A percentile compares a stretch with the other conserved stretches of the same genome.
Conservation (phyloP, 2,888 invertebrate genomes). For the Drosophila hamatofila region DNA sequence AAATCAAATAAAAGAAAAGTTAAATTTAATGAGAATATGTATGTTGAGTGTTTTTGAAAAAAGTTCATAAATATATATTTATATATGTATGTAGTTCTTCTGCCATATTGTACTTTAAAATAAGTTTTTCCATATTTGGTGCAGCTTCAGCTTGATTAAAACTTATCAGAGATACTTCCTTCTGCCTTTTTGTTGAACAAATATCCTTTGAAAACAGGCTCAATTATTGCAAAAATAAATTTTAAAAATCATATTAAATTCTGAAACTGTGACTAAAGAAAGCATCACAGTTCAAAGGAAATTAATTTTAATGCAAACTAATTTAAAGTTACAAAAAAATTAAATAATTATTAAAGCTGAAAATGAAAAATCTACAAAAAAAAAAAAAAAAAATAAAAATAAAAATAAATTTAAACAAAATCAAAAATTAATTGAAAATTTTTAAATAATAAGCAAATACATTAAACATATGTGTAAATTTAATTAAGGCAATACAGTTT, state of each 20-base stretch:
- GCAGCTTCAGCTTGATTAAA: not conserved
- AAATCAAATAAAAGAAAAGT: not conserved
- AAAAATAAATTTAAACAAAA: slow-evolving; percentile 34
- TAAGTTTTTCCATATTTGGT: not conserved
- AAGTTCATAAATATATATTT: not conserved
- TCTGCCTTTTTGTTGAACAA: not conserved
- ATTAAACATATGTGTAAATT: slow-evolving; percentile 46
- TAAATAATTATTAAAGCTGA: slow-evolving; percentile 1
- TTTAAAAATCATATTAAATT: not conserved
- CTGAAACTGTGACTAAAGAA: not conserved
- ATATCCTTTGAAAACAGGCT: not conserved
- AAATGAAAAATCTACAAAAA: slow-evolving; percentile 29
- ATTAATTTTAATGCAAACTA: slow-evolving; percentile 15
- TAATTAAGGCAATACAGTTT: slow-evolving; percentile 34
- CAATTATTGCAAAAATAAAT: not conserved
- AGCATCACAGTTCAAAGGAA: slow-evolving; percentile 31
- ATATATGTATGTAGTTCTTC: not conserved
- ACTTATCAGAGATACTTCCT: not conserved
- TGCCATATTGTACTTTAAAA: not conserved
- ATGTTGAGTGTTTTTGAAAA: not conserved
- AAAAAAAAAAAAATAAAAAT: slow-evolving; percentile 1
- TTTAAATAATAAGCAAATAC: slow-evolving; percentile 46
- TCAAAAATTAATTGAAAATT: slow-evolving; percentile 24
- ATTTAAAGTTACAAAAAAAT: slow-evolving; percentile 11
- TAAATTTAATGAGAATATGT: not conserved